These are phyloP conservation scores for Hippolais icterina DNA, from an alignment of 2,113 vertebrate genomes.

Conservation along the genomic window DNA sequence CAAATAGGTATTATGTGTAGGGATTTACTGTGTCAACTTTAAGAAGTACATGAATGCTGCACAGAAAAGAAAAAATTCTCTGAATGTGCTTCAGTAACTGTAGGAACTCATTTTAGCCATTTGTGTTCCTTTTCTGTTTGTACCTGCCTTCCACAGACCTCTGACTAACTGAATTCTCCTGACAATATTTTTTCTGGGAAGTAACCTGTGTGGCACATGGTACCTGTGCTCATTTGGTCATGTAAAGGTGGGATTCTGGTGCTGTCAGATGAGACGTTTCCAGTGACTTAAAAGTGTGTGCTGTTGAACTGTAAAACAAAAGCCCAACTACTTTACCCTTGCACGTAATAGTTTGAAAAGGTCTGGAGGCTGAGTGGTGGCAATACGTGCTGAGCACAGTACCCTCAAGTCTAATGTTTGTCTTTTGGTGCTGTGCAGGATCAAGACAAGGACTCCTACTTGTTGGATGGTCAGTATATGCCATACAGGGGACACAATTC, in stretches of 20 bases:
- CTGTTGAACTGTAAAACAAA: neutral
- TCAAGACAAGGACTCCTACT: conserved; percentile 75
- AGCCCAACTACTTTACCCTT: neutral
- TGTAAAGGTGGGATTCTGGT: neutral
- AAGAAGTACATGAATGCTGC: neutral
- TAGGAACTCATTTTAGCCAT: neutral
- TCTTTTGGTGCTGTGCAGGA: conserved; percentile 75
- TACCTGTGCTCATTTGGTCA: neutral
- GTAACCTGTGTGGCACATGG: neutral
- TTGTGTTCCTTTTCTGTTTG: neutral
- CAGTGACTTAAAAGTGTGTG: neutral
- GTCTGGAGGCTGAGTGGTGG: neutral
- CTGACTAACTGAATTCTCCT: neutral
- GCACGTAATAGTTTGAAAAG: neutral
- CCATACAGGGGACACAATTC: conserved; percentile 92
- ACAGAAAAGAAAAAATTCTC: neutral
- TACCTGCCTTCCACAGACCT: neutral
- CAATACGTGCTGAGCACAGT: neutral
- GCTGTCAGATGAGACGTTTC: neutral
- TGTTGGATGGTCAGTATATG: conserved; percentile 76
- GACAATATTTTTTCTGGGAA: neutral
- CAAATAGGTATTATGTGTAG: neutral
- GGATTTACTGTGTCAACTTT: neutral
- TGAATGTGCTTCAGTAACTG: neutral
- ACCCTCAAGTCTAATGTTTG: neutral